Conservation (phyloP, 2,888 invertebrate genomes). For the Mantis religiosa region DNA sequence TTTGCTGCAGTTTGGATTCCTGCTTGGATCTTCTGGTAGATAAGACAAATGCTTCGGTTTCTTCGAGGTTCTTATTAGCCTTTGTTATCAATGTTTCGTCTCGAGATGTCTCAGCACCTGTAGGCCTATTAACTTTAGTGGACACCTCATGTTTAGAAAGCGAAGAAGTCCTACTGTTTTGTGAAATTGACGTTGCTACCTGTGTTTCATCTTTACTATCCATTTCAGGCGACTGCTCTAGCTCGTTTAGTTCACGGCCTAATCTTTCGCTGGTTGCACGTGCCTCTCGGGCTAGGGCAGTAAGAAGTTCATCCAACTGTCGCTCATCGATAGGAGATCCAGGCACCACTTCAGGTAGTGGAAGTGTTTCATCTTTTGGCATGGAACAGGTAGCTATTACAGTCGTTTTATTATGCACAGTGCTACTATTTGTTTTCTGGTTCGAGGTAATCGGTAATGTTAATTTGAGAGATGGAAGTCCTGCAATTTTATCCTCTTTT, state of each 20-base stretch:
- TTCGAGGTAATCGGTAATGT: not conserved
- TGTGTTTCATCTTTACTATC: not conserved
- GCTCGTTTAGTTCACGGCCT: slow-evolving; percentile 44
- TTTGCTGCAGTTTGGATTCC: not conserved
- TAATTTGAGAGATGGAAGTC: not conserved
- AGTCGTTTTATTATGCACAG: not conserved
- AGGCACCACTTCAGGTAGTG: slow-evolving; percentile 21
- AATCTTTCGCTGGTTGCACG: slow-evolving; percentile 68
- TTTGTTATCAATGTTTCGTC: not conserved
- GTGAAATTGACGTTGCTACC: not conserved
- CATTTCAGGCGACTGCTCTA: slow-evolving; percentile 31
- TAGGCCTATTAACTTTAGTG: not conserved
- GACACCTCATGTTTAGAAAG: not conserved
- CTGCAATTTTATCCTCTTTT: not conserved
- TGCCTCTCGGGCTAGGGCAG: slow-evolving; percentile 70
- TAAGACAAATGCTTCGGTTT: not conserved
- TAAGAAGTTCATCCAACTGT: slow-evolving; percentile 65
- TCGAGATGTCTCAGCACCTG: not conserved
- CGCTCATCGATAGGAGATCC: slow-evolving; percentile 44
- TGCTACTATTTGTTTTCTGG: not conserved
- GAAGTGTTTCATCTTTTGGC: not conserved
- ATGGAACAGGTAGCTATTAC: not conserved
- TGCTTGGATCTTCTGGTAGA: not conserved
- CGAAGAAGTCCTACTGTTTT: not conserved
- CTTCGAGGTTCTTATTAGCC: not conserved